Evolutionary conservation across 1,140 invertebrate genomes (phyloP), one percentile per base, ranked within the genome.

Genomic region (Pseudomyrmex dendroicus): DNA sequence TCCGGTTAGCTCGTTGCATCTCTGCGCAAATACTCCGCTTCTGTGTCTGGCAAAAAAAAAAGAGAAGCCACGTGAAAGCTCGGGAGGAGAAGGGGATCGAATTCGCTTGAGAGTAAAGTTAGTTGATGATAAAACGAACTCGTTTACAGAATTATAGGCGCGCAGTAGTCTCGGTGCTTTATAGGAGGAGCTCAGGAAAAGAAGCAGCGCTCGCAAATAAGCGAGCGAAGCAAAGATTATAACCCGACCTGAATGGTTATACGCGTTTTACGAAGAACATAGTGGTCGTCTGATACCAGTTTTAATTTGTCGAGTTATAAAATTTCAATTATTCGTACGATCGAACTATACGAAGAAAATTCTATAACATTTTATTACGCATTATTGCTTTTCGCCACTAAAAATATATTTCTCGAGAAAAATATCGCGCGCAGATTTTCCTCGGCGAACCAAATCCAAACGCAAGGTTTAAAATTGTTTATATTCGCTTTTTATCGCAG

Each of bases 111-210:
- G 54, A 80, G 44, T 80, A 80, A 80, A 80, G 76, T 80, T 80
- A 59, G 76, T 72, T 59, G 66, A 80, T 72, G 66, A n/a, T 72
- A 50, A 80, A 80, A 80, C 66, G 76, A 80, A 80, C 76, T 80
- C 66, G 76, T 72, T 80, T 80, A 72, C 66, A 54, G 76, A 72
- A 80, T 80, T 72, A 72, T 72, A 80, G 76, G 20, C 35, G 35
- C 35, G 35, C 22, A 59, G 52, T 56, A 52, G 50, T 13, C 50
- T 52, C 35, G 12, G 44, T 80, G 70, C 66, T 80, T 80, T 70
- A 68, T 59, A 72, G 54, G 0, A 35, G 35, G 5, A 35, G 67
- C 54, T 22, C n/a, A 15, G 7, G 54, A 59, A 72, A 59, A 17
- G 76, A 59, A 78, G 15, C 52, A 48, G 22, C 15, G 54, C 44